Evolutionary conservation across 2,888 invertebrate genomes (phyloP).

Genomic region (Lamproptera curius): DNA sequence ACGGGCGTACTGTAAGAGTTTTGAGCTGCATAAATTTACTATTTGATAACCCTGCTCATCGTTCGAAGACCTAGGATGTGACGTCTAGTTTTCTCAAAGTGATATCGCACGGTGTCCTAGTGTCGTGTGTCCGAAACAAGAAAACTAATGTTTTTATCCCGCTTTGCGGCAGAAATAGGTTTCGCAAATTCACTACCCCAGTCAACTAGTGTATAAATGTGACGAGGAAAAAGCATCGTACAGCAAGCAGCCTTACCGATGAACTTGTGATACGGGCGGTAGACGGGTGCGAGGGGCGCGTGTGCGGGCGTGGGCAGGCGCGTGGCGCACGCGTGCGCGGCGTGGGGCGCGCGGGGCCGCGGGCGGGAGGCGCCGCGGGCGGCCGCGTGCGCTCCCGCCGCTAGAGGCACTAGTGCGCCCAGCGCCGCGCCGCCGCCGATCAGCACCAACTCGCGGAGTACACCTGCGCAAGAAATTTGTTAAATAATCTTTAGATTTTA

Average conservation of each 20-base stretch:
- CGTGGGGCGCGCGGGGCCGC: constrained; percentile 41
- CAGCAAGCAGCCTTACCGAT: constrained; percentile 76
- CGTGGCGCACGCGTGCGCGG: constrained; percentile 78
- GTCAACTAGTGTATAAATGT: too few relatives aligned
- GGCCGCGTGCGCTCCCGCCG: constrained; percentile 87
- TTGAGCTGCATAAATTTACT: too few relatives aligned
- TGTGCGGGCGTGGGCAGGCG: constrained; percentile 80
- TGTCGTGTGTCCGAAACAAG: too few relatives aligned
- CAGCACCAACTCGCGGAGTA: constrained; percentile 87
- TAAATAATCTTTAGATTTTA: not conserved
- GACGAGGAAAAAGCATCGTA: too few relatives aligned
- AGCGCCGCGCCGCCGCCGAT: constrained; percentile 89
- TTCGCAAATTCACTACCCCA: too few relatives aligned
- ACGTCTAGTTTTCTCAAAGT: too few relatives aligned
- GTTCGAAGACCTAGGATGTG: too few relatives aligned
- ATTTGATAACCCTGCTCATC: too few relatives aligned
- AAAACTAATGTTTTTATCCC: too few relatives aligned
- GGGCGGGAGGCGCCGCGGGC: constrained; percentile 80
- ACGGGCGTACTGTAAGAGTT: too few relatives aligned
- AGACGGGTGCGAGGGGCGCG: constrained; percentile 89
- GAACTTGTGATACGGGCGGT: constrained; percentile 92
- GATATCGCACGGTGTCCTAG: too few relatives aligned
- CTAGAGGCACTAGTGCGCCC: constrained; percentile 88
- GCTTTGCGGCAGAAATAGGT: too few relatives aligned
- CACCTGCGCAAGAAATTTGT: constrained; percentile 41